Conservation (phyloP, 2,113 vertebrate species). For the Actenoides lindsayi region DNA sequence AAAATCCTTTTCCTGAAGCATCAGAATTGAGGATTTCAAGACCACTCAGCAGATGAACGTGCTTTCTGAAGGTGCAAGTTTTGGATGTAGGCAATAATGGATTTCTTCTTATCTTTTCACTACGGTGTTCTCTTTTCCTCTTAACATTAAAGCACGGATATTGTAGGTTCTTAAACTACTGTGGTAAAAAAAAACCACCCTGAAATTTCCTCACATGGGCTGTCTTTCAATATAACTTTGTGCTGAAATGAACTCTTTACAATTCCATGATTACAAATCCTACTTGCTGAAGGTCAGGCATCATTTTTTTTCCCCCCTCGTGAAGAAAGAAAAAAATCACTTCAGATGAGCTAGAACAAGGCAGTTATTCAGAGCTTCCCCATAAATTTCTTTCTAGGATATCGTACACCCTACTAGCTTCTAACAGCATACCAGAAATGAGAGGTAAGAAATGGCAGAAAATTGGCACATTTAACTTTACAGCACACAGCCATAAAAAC, state of each 20-base stretch:
- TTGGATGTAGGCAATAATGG: background rate
- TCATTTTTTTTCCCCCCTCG: background rate
- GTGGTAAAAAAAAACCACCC: background rate
- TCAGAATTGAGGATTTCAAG: background rate
- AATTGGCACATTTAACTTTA: background rate
- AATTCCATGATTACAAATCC: background rate
- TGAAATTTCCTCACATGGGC: background rate
- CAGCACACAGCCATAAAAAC: background rate
- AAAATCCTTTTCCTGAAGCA: background rate
- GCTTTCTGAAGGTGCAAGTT: background rate
- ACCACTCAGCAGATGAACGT: accelerated
- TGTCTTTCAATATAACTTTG: background rate
- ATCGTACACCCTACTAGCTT: accelerated
- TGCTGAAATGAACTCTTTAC: background rate
- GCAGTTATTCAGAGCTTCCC: background rate
- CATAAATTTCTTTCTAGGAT: background rate
- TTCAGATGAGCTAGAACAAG: background rate
- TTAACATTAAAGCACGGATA: background rate
- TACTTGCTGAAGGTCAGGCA: background rate
- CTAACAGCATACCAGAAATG: background rate
- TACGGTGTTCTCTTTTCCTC: background rate
- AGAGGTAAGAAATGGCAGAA: background rate
- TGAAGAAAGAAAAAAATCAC: background rate
- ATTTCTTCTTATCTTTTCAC: background rate
- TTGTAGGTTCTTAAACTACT: background rate